Evolutionary conservation across 2,888 invertebrate genomes (phyloP).

Genomic region (Fragum sueziense): DNA sequence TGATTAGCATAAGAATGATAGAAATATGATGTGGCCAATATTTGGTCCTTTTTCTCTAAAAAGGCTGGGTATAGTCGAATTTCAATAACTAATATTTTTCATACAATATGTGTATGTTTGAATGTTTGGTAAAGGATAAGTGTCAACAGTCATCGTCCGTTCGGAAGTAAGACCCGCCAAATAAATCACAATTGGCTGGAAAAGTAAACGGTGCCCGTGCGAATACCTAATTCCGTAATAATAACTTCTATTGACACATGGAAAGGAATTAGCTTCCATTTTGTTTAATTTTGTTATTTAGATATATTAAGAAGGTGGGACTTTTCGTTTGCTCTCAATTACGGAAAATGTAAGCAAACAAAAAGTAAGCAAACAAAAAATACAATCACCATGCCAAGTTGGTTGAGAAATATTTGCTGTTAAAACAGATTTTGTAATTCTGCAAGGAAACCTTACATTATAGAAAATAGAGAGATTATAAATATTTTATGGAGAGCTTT

Average conservation of each 20-base stretch:
- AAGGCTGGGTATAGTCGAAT: too few relatives aligned
- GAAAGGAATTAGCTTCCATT: constrained; percentile 50
- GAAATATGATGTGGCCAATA: too few relatives aligned
- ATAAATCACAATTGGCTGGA: constrained; percentile 40
- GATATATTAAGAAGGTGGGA: constrained; percentile 60
- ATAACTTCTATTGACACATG: constrained; percentile 38
- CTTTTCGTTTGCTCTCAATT: constrained; percentile 50
- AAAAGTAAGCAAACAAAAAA: too few relatives aligned
- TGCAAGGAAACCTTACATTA: background rate
- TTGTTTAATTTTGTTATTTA: constrained; percentile 70
- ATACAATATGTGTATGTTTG: background rate
- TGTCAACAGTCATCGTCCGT: constrained; percentile 11
- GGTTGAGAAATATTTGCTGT: constrained; percentile 18
- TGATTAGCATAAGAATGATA: too few relatives aligned
- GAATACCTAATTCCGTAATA: constrained; percentile 26
- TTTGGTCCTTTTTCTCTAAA: too few relatives aligned
- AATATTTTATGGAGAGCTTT: background rate
- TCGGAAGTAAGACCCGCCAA: constrained; percentile 38
- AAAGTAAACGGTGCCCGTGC: constrained; percentile 40
- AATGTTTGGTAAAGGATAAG: background rate
- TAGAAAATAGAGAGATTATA: background rate
- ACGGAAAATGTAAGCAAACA: constrained; percentile 57
- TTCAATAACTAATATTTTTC: too few relatives aligned
- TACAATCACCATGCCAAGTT: constrained; percentile 13
- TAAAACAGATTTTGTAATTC: constrained; percentile 13